Evolutionary conservation across 1,140 invertebrate genomes (phyloP).

Genomic region (Dryas iulia): DNA sequence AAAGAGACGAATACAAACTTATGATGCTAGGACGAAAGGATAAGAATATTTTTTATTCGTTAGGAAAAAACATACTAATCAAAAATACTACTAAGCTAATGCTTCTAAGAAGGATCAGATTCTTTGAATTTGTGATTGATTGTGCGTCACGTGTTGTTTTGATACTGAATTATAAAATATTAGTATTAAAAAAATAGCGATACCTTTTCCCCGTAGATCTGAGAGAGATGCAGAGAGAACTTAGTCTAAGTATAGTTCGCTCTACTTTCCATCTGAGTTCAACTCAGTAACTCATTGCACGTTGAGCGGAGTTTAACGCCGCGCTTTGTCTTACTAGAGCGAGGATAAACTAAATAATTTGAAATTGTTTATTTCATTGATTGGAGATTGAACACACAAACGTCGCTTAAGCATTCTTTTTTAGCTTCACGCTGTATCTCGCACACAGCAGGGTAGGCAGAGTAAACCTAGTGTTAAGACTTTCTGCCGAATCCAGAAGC

Average conservation of each 20-base stretch:
- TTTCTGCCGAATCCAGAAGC: no score
- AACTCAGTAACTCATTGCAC: no score
- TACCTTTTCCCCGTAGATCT: no score
- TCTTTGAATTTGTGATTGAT: conserved; percentile 21
- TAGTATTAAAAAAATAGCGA: no score
- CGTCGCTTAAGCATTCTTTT: no score
- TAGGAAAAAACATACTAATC: background rate
- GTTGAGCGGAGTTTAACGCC: background rate
- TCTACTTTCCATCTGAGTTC: background rate
- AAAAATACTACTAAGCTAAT: background rate
- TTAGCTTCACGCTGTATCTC: no score
- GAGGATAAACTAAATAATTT: background rate
- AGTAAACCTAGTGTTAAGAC: no score
- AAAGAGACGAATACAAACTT: no score
- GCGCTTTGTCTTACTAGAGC: background rate
- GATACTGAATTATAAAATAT: no score
- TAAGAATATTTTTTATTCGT: background rate
- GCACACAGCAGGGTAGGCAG: no score
- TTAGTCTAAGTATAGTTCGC: background rate
- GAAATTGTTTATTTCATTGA: background rate
- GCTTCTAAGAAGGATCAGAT: conserved; percentile 22
- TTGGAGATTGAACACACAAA: no score
- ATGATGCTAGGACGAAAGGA: no score
- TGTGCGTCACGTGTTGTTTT: background rate
- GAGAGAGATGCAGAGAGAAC: background rate